A percentile compares a stretch with the other conserved stretches of the same genome.
Conservation (phyloP, 2,888 invertebrate species). For the Ectemnius cavifrons region DNA sequence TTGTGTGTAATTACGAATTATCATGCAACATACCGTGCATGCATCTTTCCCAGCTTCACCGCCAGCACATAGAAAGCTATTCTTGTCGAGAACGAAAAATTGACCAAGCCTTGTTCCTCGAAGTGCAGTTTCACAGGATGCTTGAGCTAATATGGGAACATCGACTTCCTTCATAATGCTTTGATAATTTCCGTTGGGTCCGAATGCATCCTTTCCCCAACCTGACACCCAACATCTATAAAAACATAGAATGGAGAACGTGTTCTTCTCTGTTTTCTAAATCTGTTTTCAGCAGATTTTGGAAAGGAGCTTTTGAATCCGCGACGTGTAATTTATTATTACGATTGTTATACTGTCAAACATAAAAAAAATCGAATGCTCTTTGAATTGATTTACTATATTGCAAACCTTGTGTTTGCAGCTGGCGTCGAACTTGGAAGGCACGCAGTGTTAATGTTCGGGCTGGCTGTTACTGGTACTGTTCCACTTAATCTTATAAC, state of each 20-base stretch:
- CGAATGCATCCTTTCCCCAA: constrained; percentile 92
- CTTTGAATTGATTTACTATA: too few relatives aligned
- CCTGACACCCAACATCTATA: constrained; percentile 85
- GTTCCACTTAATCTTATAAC: constrained; percentile 83
- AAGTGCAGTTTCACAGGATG: constrained; percentile 83
- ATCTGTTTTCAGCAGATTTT: too few relatives aligned
- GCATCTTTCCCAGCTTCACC: constrained; percentile 88
- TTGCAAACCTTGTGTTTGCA: constrained; percentile 67
- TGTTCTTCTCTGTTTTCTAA: background rate
- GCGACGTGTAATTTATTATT: too few relatives aligned
- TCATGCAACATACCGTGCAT: constrained; percentile 82
- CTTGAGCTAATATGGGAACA: constrained; percentile 84
- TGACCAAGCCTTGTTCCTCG: constrained; percentile 84
- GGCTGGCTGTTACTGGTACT: constrained; percentile 73
- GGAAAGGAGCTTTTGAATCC: too few relatives aligned
- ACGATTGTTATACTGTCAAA: too few relatives aligned
- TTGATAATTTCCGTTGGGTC: constrained; percentile 80
- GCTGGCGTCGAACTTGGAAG: constrained; percentile 74
- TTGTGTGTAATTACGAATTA: background rate
- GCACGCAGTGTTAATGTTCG: constrained; percentile 79
- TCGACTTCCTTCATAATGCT: constrained; percentile 87
- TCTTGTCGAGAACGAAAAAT: constrained; percentile 82
- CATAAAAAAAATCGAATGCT: too few relatives aligned
- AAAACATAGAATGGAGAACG: constrained; percentile 1
- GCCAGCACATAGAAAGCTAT: constrained; percentile 88